Evolutionary conservation across 2,113 vertebrate genomes (phyloP).

Genomic region (Craseonycteris thonglongyai): DNA sequence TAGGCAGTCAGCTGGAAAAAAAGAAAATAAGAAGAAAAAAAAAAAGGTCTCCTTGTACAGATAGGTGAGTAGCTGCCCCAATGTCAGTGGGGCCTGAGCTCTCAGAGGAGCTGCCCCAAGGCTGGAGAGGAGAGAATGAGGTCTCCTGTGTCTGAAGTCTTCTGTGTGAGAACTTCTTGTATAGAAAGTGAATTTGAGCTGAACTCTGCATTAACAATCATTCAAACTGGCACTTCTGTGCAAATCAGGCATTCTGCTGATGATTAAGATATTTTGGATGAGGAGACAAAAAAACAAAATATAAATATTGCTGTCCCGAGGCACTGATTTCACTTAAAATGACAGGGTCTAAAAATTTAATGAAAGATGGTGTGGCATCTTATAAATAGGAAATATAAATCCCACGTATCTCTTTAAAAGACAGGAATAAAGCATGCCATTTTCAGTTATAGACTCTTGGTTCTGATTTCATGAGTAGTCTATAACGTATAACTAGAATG

Average conservation of each 20-base stretch:
- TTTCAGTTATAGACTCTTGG: not conserved
- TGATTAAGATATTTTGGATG: constrained; percentile 4
- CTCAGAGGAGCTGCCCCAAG: not conserved
- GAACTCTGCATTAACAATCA: not conserved
- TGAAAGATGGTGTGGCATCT: not conserved
- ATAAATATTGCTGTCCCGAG: not conserved
- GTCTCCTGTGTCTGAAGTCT: not conserved
- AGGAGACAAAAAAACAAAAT: not conserved
- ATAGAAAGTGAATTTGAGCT: not conserved
- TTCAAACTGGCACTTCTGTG: not conserved
- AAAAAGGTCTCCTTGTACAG: no score
- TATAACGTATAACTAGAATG: not conserved
- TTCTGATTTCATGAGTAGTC: not conserved
- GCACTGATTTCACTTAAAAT: constrained; percentile 25
- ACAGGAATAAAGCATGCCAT: not conserved
- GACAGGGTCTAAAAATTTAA: constrained; percentile 22
- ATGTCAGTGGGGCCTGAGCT: not conserved
- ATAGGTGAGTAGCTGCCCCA: not conserved
- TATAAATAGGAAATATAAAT: not conserved
- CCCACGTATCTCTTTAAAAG: not conserved
- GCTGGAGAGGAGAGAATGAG: not conserved
- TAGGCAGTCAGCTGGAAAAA: not conserved
- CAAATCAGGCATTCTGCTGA: not conserved
- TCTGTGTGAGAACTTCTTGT: not conserved
- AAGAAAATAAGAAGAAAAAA: no score